Conservation (phyloP, 2,113 vertebrate species). For the Astur gentilis region DNA sequence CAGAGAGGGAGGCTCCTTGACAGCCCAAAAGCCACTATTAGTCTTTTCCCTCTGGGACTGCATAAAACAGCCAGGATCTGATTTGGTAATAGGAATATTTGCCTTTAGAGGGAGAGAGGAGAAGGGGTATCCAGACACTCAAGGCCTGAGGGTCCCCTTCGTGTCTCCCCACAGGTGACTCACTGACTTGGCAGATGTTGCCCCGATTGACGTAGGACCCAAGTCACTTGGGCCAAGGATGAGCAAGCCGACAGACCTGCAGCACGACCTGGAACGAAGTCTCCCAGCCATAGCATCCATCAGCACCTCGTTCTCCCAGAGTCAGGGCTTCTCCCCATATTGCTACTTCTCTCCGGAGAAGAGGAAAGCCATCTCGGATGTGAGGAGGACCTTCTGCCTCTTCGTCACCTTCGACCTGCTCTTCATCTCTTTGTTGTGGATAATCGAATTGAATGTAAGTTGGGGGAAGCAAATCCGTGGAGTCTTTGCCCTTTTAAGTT, state of each 20-base stretch:
- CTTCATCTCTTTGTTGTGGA: slow-evolving; percentile 95
- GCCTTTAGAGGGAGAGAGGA: neutral
- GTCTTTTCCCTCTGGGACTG: neutral
- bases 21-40: neutral
- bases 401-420: slow-evolving; percentile 98
- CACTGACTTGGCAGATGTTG: neutral
- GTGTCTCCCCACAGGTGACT: neutral
- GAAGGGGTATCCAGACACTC: neutral
- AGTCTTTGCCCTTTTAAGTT: neutral
- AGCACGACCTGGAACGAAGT: slow-evolving; percentile 82
- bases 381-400: slow-evolving; percentile 97
- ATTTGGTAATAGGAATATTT: neutral
- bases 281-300: slow-evolving; percentile 89
- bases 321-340: slow-evolving; percentile 76
- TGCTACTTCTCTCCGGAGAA: slow-evolving; percentile 70
- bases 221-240: slow-evolving; percentile 49
- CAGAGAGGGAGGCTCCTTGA: neutral
- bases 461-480: neutral
- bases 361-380: slow-evolving; percentile 87
- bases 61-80: neutral
- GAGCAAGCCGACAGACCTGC: slow-evolving; percentile 71
- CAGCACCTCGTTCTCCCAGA: slow-evolving; percentile 81
- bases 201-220: neutral
- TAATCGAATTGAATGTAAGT: slow-evolving; percentile 93
- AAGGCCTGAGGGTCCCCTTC: neutral